phyloP scores from a whole-genome alignment of 2,888 invertebrate genomes.

The Podabrus alpinus region DNA sequence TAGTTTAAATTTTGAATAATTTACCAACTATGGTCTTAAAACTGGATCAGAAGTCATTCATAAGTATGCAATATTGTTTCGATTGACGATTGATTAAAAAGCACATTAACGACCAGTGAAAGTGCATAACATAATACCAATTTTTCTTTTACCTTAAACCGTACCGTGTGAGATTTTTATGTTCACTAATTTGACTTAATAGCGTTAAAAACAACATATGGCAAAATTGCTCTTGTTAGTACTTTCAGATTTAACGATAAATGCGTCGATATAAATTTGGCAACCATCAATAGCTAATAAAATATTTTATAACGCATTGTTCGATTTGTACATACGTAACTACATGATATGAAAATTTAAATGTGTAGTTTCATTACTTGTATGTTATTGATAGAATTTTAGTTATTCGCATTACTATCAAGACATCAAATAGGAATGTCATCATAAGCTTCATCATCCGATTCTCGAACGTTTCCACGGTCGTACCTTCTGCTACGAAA shows the following conservation, averaged over 20 bases:
- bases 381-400: background rate
- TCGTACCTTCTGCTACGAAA: background rate
- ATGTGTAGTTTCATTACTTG: background rate
- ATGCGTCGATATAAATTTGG: background rate
- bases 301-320: background rate
- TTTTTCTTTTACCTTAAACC: background rate
- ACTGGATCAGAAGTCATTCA: background rate
- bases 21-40: background rate
- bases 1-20: background rate
- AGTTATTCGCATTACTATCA: background rate
- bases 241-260: background rate
- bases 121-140: background rate
- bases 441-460: background rate
- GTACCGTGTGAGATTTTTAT: background rate
- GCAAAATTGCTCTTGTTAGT: background rate
- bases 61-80: background rate
- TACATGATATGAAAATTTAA: background rate
- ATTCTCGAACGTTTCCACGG: too few species aligned
- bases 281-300: background rate
- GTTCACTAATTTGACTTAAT: background rate
- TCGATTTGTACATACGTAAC: background rate
- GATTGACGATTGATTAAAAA: background rate
- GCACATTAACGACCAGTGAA: background rate
- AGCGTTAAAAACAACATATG: background rate
- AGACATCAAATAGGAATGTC: background rate